phyloP scores from a whole-genome alignment of 2,797 vertebrate genomes.

The Anniella stebbinsi region DNA sequence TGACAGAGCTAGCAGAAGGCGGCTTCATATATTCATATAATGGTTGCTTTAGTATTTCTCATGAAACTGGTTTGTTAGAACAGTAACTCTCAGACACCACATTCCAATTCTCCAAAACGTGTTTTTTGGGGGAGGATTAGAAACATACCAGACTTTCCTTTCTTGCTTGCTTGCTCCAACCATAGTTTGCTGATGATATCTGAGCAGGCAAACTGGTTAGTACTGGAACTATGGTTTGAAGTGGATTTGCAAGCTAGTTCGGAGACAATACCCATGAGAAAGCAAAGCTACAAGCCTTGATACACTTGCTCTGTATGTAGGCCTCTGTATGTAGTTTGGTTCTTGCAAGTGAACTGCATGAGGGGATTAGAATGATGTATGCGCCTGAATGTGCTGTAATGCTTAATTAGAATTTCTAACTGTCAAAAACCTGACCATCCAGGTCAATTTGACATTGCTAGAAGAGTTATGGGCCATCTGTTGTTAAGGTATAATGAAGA shows the following conservation, averaged over 20 bases:
- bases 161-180: neutral
- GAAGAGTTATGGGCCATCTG: too few species aligned
- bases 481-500: too few species aligned
- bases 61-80: neutral
- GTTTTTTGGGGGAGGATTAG: neutral
- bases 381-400: too few species aligned
- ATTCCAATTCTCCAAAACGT: neutral
- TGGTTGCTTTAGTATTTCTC: neutral
- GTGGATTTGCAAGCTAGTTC: neutral
- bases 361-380: too few species aligned
- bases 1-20: neutral
- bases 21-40: neutral
- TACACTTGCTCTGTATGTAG: too few species aligned
- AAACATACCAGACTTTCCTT: neutral
- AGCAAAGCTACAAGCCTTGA: too few species aligned
- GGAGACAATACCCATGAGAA: neutral
- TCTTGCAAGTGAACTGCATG: too few species aligned
- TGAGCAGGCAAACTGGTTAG: neutral
- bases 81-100: neutral
- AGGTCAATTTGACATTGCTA: too few species aligned
- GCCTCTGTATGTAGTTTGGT: too few species aligned
- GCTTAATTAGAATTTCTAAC: too few species aligned
- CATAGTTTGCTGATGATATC: too few species aligned
- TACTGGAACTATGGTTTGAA: neutral
- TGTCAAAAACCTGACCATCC: too few species aligned